Evolutionary conservation across 2,888 invertebrate genomes (phyloP).

Genomic region (Aricia artaxerxes): DNA sequence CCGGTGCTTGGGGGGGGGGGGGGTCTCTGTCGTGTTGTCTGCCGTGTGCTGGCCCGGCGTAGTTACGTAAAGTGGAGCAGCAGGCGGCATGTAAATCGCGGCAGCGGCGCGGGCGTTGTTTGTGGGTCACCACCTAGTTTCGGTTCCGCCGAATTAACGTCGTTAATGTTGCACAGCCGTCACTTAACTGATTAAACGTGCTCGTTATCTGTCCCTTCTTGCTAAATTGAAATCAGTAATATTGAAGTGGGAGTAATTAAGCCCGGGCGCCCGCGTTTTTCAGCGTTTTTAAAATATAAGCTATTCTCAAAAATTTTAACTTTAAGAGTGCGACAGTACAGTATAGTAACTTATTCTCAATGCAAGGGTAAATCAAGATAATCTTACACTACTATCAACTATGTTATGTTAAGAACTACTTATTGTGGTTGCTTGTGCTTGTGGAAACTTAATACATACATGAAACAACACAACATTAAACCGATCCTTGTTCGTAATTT

Average conservation of each 20-base stretch:
- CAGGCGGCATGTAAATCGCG: conserved; percentile 24
- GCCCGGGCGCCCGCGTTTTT: not conserved
- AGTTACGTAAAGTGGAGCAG: conserved; percentile 27
- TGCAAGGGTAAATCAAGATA: not conserved
- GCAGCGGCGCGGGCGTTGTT: conserved; percentile 18
- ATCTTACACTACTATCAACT: not conserved
- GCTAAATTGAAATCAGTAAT: conserved; percentile 29
- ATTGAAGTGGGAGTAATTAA: conserved; percentile 30
- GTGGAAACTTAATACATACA: not conserved
- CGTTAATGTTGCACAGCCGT: conserved; percentile 27
- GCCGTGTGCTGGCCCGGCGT: not conserved
- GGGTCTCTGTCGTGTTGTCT: not conserved
- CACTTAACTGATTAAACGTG: conserved; percentile 26
- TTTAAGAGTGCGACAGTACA: not conserved
- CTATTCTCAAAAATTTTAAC: not conserved
- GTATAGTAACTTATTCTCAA: not conserved
- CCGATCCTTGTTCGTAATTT: conserved; percentile 3
- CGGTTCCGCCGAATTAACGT: conserved; percentile 27
- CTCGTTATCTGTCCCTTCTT: conserved; percentile 29
- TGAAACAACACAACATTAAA: conserved; percentile 6
- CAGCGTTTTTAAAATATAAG: too few species aligned
- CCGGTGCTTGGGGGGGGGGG: not conserved
- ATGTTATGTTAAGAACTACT: not conserved
- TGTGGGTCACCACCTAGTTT: conserved; percentile 30
- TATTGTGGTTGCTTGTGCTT: not conserved